These are phyloP conservation scores for Cottoperca gobio DNA, from an alignment of 2,797 vertebrate genomes.

Conservation along the genomic window DNA sequence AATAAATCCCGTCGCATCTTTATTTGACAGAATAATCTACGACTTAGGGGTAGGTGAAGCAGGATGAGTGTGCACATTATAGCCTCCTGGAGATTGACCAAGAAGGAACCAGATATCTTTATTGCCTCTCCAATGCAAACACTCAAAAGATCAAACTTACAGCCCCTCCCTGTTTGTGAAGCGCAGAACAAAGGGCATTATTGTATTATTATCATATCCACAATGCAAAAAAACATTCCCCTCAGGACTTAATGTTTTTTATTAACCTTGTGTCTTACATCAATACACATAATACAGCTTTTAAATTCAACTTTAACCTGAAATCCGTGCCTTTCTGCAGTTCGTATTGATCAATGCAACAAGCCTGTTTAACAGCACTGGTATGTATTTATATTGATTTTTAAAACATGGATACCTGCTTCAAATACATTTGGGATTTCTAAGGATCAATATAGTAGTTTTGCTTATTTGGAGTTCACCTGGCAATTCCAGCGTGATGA, in stretches of 20 bases:
- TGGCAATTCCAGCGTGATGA: too few species aligned
- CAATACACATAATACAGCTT: background rate
- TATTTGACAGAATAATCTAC: constrained; percentile 18
- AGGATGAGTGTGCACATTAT: constrained; percentile 35
- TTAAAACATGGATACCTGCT: too few species aligned
- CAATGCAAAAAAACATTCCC: constrained; percentile 13
- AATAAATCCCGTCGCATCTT: constrained; percentile 42
- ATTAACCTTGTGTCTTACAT: background rate
- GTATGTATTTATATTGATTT: background rate
- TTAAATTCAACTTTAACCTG: background rate
- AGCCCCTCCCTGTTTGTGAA: constrained; percentile 35
- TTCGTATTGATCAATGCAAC: background rate
- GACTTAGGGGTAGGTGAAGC: constrained; percentile 12
- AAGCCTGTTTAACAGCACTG: background rate
- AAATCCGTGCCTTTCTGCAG: background rate
- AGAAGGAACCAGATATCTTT: constrained; percentile 62
- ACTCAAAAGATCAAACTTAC: constrained; percentile 35
- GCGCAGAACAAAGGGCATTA: constrained; percentile 35
- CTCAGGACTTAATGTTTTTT: background rate
- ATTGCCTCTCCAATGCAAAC: constrained; percentile 54
- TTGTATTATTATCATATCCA: constrained; percentile 24
- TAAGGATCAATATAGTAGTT: background rate
- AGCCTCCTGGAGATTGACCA: constrained; percentile 40
- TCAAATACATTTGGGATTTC: background rate
- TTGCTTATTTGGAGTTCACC: background rate